These are phyloP conservation scores for Clarias laeviceps DNA, from an alignment of 2,797 vertebrate genomes.

Conservation along the genomic window DNA sequence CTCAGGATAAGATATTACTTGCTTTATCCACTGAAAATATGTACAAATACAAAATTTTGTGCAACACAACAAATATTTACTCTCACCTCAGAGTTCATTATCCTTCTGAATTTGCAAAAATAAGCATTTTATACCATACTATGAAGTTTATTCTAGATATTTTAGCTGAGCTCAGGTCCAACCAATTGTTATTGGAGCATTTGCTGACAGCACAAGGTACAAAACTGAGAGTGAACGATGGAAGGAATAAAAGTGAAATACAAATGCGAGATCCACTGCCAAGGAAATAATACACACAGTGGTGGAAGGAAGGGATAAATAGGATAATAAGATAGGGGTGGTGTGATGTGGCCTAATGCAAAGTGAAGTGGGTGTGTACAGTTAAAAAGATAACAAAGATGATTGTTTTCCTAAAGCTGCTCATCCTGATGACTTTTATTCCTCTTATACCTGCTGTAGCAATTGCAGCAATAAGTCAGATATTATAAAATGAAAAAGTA, in stretches of 20 bases:
- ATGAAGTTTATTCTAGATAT: neutral
- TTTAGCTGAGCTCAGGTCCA: slow-evolving; percentile 11
- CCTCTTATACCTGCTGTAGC: neutral
- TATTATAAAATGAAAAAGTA: neutral
- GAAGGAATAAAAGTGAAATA: neutral
- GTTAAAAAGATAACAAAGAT: neutral
- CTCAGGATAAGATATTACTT: neutral
- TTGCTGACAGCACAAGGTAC: neutral
- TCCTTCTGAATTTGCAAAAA: neutral
- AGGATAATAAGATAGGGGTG: neutral
- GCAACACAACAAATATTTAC: neutral
- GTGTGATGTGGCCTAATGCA: neutral
- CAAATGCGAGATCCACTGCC: neutral
- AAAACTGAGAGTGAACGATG: neutral
- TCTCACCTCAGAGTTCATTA: neutral
- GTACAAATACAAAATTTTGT: neutral
- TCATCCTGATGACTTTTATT: neutral
- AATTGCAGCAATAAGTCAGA: neutral
- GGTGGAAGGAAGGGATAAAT: neutral
- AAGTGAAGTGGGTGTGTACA: neutral
- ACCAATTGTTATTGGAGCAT: neutral
- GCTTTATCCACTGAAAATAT: neutral
- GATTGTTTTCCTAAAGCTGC: neutral
- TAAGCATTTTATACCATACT: neutral
- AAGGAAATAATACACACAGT: neutral